Percentiles rank a stretch among this genome's conserved stretches.
These are phyloP conservation scores for Halcyon chelicuti DNA, from an alignment of 2,797 vertebrate genomes.

Conservation along the genomic window DNA sequence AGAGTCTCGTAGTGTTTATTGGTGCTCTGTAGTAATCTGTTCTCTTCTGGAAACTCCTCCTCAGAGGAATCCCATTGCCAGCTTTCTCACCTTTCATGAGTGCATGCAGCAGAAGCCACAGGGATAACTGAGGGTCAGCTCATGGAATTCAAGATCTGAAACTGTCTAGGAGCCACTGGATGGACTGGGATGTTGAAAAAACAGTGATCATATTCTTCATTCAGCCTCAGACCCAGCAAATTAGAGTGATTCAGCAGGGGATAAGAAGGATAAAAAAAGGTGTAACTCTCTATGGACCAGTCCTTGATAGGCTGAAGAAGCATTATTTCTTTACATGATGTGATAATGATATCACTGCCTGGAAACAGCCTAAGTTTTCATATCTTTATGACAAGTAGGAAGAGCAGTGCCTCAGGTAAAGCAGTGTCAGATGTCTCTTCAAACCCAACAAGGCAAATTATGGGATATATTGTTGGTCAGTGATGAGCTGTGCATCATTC, in stretches of 20 bases:
- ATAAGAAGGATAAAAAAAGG: not conserved
- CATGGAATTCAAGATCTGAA: not conserved
- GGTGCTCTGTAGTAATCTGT: not conserved
- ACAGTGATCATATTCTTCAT: not conserved
- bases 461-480: not conserved
- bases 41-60: not conserved
- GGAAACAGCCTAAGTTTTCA: conserved; percentile 7
- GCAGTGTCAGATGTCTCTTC: conserved; percentile 30
- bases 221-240: not conserved
- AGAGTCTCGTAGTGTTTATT: not conserved
- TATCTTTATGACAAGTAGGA: not conserved
- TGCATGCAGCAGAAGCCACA: not conserved
- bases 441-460: not conserved
- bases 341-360: not conserved
- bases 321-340: not conserved
- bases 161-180: not conserved
- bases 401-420: conserved; percentile 19
- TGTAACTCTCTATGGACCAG: not conserved
- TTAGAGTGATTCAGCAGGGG: not conserved
- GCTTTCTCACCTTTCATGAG: not conserved
- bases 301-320: not conserved
- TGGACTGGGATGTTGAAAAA: not conserved
- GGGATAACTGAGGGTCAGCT: not conserved
- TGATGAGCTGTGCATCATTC: fast-evolving
- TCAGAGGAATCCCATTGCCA: not conserved